Evolutionary conservation across 2,888 invertebrate species (phyloP).

Genomic region (Clusia tigrina): DNA sequence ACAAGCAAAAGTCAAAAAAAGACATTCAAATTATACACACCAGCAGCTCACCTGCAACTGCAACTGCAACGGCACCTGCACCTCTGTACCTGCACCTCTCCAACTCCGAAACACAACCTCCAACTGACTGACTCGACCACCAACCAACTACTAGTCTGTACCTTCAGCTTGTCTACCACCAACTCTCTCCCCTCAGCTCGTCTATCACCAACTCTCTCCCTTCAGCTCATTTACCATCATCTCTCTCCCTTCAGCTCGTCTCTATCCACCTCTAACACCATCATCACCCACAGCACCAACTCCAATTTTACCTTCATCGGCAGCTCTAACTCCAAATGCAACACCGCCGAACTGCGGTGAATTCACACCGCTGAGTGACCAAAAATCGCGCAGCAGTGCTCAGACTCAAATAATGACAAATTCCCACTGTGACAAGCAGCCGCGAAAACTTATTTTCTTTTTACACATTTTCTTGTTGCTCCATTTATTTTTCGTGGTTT

Average conservation of each 20-base stretch:
- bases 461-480: neutral
- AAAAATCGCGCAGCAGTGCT: neutral
- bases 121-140: no score
- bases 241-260: no score
- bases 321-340: no score
- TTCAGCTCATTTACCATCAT: no score
- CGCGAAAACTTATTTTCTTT: neutral
- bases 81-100: no score
- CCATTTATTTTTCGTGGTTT: neutral
- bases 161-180: no score
- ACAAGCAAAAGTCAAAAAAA: neutral
- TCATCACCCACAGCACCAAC: neutral
- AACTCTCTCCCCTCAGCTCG: no score
- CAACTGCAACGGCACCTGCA: neutral
- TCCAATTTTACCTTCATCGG: neutral
- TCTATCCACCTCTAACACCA: no score
- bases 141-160: no score
- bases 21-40: neutral
- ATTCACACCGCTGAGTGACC: constrained; percentile 1
- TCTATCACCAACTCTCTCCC: no score
- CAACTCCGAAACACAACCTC: no score
- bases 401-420: neutral
- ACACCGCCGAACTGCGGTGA: neutral
- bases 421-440: neutral
- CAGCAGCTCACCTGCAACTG: neutral